Base-by-base conservation (phyloP, 92 coral and sea anemone species). In the Galaxea fascicularis region DNA sequence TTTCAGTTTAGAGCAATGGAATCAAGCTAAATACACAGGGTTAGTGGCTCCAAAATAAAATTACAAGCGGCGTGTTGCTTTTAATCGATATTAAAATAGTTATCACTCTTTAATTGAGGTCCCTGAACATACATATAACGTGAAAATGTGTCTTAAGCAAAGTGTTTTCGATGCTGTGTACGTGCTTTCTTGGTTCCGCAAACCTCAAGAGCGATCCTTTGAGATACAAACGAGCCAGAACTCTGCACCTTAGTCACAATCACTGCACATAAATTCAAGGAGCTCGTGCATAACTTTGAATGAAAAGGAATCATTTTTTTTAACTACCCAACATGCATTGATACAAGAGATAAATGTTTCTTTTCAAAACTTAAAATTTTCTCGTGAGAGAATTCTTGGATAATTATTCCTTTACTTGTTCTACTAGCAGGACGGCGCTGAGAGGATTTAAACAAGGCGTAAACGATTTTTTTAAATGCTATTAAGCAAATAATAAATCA, bases 331-430 rank as follows among this genome's bases (percentile, higher is more conserved):
- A 49, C 56, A 35, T 35, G 2, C 41, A 35, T 35, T 6, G 41
- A 35, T 35, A 35, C 41, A 35, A 35, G 41, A 35, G 41, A 35
- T 35, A 2, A 35, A 35, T 35, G 2, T 35, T 35, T 35, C 41
- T 35, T 35, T 35, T 35, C 41, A 35, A 35, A 35, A 35, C 41
- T 28, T 10, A 20, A 51, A 46, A 66, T 27, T 51, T 79, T 79
- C 84, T 63, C 75, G 30, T 49, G 65, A 79, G 75, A 51, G 62
- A 66, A 47, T 29, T 31, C 74, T 79, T 64, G 14, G 17, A 30
- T 79, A 49, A 79, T 65, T 39, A 15, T 30, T 15, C 41, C 39
- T 8, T 17, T 17, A n/a, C 9, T 45, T 4, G 6, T 41, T 15
- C 60, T 20, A 15, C 46, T 53, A 17, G 65, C 60, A n/a, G 75